Base-by-base conservation (phyloP, 2,797 vertebrate species). In the Bovichtus diacanthus region DNA sequence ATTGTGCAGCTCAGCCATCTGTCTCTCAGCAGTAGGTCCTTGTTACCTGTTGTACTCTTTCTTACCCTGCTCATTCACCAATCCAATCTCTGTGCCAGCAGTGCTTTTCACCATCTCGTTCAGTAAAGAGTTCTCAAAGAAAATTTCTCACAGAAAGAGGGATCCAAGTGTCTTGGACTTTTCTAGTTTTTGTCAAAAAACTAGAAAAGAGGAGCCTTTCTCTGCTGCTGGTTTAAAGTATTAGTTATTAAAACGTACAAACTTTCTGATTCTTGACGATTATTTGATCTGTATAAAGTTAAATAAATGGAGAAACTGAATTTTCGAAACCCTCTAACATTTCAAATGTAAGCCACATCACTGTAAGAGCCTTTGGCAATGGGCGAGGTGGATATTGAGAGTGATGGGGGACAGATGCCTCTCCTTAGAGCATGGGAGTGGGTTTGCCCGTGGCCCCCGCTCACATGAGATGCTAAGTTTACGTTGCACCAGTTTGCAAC, bases 41-140 rank as follows among this genome's bases (percentile, higher is more conserved):
- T 92, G 91, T 93, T 92, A 93, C 92, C 92, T 93, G 93, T 91
- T 92, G 91, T 93, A 89, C 83, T 85, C 91, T 92, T 93, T 93
- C 90, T 90, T 82, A 80, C 69, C 65, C 80, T 4, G 69, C 81
- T 89, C 88, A 91, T 93, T 93, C 90, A 92, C 81, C 75, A 87
- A 63, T 59, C 59, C 55, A 46, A 8, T 47, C 79, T 82, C 80
- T 19, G 78, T 87, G 87, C 92, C 90, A 90, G 83, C 90, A 81
- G 67, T 49, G 64, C 80, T 72, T 88, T 88, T 86, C 88, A 91
- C 86, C 74, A 12, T 69, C 65, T 46, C 54, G 46, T 54, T 84
- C 76, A 77, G 72, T 47, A 60, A 79, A 81, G 76, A 60, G 59
- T 85, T 83, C 82, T 80, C 87, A 87, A 84, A 64, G 74, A 80